Conservation (phyloP, 2,797 vertebrate genomes). For the Spea hammondii region DNA sequence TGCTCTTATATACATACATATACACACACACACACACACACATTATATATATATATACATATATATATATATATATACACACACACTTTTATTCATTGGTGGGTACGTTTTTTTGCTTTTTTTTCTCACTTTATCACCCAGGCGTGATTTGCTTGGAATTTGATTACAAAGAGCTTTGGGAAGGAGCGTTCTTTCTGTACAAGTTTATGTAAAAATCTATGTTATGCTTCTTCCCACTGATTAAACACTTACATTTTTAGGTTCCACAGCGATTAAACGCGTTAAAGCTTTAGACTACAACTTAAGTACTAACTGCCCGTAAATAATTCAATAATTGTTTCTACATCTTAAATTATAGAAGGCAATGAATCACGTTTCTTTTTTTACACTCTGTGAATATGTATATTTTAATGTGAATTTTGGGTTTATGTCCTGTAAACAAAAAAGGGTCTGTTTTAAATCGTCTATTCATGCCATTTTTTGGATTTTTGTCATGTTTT, state of each 20-base stretch:
- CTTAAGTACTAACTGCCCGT: constrained; percentile 39
- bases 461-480: neutral
- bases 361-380: no score
- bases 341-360: neutral
- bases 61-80: no score
- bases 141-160: constrained; percentile 3
- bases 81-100: no score
- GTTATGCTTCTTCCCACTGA: constrained; percentile 20
- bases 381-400: no score
- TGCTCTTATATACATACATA: no score
- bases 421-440: no score
- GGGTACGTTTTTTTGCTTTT: no score
- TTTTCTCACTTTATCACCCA: neutral
- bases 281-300: constrained; percentile 37
- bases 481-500: neutral
- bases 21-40: no score
- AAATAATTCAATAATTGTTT: constrained; percentile 50
- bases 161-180: neutral
- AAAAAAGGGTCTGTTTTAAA: neutral
- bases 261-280: constrained; percentile 45
- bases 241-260: constrained; percentile 43
- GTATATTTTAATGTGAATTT: no score
- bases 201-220: constrained; percentile 37
- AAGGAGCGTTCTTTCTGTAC: neutral
- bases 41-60: no score